A percentile compares a stretch with the other conserved stretches of the same genome.
phyloP scores from a whole-genome alignment of 2,888 invertebrate genomes.

The Vesta saturnalis region DNA sequence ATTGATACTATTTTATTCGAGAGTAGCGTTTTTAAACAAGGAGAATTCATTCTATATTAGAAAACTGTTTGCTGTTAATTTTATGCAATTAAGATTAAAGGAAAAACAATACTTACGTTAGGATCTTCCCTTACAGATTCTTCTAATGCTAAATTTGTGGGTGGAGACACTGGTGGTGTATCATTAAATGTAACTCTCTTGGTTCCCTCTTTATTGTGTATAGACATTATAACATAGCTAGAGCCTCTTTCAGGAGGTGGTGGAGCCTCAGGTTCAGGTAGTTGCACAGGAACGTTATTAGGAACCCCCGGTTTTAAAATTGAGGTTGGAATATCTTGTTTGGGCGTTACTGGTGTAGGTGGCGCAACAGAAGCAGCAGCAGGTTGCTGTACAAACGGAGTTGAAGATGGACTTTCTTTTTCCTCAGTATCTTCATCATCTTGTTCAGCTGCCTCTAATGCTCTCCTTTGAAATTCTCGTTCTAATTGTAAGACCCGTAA shows the following conservation, averaged over 20 bases:
- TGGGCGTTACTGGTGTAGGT: conserved; percentile 55
- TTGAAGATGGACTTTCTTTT: conserved; percentile 61
- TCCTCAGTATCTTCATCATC: conserved; percentile 77
- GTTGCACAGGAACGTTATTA: conserved; percentile 48
- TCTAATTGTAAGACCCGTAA: conserved; percentile 90
- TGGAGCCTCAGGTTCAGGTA: conserved; percentile 64
- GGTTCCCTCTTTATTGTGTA: conserved; percentile 59
- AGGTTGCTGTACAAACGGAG: conserved; percentile 49
- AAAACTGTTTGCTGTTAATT: too few species aligned
- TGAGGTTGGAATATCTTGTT: conserved; percentile 57
- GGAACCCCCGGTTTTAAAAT: conserved; percentile 61
- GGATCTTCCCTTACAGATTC: conserved; percentile 74
- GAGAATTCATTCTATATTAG: too few species aligned
- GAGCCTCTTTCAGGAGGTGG: conserved; percentile 90
- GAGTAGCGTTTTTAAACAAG: too few species aligned
- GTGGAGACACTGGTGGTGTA: conserved; percentile 55
- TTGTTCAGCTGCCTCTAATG: conserved; percentile 78
- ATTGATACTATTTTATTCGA: too few species aligned
- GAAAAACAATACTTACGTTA: conserved; percentile 70
- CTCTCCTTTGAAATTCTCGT: conserved; percentile 91
- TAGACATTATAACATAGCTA: conserved; percentile 87
- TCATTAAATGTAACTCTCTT: conserved; percentile 61
- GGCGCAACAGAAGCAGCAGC: conserved; percentile 57
- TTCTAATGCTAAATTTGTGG: conserved; percentile 39
- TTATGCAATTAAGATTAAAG: too few species aligned